Evolutionary conservation across 2,113 vertebrate genomes (phyloP).

Genomic region (Podarcis cretensis): DNA sequence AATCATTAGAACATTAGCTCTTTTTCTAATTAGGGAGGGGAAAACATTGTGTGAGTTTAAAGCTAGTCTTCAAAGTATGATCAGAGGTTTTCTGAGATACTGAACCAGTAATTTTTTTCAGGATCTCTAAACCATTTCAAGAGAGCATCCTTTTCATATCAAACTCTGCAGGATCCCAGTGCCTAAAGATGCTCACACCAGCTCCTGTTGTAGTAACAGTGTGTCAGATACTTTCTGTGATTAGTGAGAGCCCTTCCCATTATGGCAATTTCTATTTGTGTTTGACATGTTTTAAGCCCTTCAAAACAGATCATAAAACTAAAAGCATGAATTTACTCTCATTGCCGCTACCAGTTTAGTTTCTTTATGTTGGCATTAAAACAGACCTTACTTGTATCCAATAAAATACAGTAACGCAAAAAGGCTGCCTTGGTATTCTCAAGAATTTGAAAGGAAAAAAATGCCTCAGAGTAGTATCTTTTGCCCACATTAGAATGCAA

Average conservation of each 20-base stretch:
- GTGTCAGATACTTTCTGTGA: not conserved
- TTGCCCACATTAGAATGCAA: not conserved
- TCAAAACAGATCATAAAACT: not conserved
- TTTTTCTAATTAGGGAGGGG: not conserved
- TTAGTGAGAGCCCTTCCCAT: not conserved
- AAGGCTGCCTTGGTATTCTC: not conserved
- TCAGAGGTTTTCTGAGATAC: not conserved
- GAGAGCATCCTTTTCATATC: accelerated
- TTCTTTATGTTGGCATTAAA: not conserved
- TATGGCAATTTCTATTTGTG: not conserved
- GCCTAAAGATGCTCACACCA: not conserved
- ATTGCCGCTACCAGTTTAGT: not conserved
- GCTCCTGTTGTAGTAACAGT: not conserved
- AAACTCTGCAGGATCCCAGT: not conserved
- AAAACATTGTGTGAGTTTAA: not conserved
- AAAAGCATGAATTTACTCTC: not conserved
- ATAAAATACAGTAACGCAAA: not conserved
- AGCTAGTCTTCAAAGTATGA: not conserved
- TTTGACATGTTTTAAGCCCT: not conserved
- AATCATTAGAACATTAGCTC: not conserved
- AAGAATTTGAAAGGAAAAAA: not conserved
- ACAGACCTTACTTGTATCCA: not conserved
- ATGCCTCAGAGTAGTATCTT: not conserved
- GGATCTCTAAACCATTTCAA: not conserved
- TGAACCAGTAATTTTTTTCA: not conserved